phyloP scores from a whole-genome alignment of 2,888 invertebrate genomes.

The Neoitamus cyanurus region DNA sequence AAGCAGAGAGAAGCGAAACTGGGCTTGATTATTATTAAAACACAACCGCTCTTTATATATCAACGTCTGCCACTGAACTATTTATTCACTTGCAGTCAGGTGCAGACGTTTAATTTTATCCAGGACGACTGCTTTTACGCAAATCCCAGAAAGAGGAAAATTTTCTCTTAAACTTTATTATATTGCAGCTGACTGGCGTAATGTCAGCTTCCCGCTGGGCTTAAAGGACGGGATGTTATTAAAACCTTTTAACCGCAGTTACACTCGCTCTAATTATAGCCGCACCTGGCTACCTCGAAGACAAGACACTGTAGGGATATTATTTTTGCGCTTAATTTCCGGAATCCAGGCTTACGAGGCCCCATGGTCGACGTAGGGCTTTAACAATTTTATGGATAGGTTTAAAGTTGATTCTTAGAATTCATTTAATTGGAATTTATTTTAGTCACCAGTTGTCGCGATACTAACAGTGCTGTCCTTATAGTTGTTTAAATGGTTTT shows the following conservation, averaged over 20 bases:
- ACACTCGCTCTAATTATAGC: not conserved
- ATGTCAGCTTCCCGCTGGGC: not conserved
- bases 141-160: not conserved
- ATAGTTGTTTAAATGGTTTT: too few species aligned
- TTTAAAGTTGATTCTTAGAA: not conserved
- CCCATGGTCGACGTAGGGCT: not conserved
- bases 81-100: not conserved
- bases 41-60: too few species aligned
- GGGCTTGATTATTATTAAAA: not conserved
- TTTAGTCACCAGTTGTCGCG: too few species aligned
- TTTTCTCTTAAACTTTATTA: not conserved
- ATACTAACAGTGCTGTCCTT: too few species aligned
- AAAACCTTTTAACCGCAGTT: not conserved
- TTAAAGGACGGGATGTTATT: not conserved
- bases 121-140: not conserved
- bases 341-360: not conserved
- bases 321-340: not conserved
- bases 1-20: not conserved
- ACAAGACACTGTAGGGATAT: not conserved
- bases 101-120: not conserved
- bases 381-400: not conserved
- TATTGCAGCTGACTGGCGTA: not conserved
- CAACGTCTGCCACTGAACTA: too few species aligned
- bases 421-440: not conserved
- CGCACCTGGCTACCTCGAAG: too few species aligned